Conservation (phyloP, 2,797 vertebrate species). For the Sus cebifrons region DNA sequence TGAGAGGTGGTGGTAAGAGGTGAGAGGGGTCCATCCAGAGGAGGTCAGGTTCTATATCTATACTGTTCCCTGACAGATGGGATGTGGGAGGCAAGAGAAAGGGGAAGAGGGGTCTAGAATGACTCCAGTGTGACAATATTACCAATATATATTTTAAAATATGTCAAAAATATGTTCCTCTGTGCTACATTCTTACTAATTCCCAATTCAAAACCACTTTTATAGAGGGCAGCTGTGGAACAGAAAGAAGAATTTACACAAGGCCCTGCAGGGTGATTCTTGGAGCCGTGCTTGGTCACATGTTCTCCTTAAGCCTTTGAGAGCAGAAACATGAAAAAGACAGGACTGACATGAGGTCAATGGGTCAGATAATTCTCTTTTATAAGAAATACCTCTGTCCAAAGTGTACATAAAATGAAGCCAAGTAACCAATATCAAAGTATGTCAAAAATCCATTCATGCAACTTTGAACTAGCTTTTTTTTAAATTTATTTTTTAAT, state of each 20-base stretch:
- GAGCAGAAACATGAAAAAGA: not conserved
- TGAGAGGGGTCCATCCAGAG: not conserved
- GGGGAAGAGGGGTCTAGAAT: not conserved
- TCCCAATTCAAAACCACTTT: not conserved
- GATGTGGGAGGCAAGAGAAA: not conserved
- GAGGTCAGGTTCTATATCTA: accelerated
- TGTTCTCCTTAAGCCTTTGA: not conserved
- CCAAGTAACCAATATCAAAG: not conserved
- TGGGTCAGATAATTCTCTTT: not conserved
- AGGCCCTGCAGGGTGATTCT: not conserved
- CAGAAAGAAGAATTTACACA: not conserved
- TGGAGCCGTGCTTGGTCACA: not conserved
- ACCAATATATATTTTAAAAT: not conserved
- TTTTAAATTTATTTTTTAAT: not conserved
- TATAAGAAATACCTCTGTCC: not conserved
- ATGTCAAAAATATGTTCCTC: not conserved
- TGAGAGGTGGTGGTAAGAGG: not conserved
- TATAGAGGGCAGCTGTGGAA: not conserved
- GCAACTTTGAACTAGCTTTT: not conserved
- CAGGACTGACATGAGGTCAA: not conserved
- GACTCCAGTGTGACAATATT: not conserved
- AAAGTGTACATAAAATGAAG: not conserved
- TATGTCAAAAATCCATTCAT: not conserved
- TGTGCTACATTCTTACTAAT: not conserved
- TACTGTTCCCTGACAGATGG: not conserved